Percentiles rank a stretch among this genome's conserved stretches.
phyloP scores from a whole-genome alignment of 2,888 invertebrate genomes.

The Epinotia brunnichana region DNA sequence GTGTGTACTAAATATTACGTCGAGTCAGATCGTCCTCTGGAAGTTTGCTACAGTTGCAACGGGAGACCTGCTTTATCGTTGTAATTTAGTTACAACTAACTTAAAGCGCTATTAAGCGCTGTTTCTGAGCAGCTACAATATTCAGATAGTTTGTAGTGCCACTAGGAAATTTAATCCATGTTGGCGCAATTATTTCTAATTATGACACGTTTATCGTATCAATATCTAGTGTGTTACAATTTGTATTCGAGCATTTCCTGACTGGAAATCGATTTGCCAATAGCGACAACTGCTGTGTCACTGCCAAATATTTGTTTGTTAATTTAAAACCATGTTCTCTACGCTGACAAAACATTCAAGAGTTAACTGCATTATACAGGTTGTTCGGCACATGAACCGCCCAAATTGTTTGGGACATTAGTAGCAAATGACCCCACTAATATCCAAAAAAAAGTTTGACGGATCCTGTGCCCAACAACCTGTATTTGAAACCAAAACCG shows the following conservation, averaged over 20 bases:
- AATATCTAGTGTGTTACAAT: background rate
- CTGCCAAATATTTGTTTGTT: too few species aligned
- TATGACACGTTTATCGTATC: background rate
- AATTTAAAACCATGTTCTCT: too few species aligned
- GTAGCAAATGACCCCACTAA: too few species aligned
- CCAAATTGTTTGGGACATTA: too few species aligned
- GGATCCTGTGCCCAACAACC: too few species aligned
- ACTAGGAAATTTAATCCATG: background rate
- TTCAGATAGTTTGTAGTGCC: background rate
- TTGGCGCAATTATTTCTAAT: background rate
- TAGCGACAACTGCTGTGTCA: too few species aligned
- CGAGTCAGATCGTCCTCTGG: background rate
- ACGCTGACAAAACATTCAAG: too few species aligned
- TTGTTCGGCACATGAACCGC: too few species aligned
- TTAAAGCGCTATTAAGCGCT: conserved; percentile 14
- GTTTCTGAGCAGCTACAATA: conserved; percentile 4
- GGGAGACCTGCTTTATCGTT: background rate
- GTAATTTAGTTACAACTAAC: conserved; percentile 5
- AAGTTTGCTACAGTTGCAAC: conserved; percentile 8
- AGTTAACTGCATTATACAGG: too few species aligned
- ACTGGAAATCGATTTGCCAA: too few species aligned
- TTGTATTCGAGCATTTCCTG: background rate
- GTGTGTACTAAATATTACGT: background rate
- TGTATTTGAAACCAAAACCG: too few species aligned
- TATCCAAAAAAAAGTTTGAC: too few species aligned